A percentile compares a stretch with the other conserved stretches of the same genome.
phyloP scores from a whole-genome alignment of 2,888 invertebrate genomes.

The Anodontia alba region DNA sequence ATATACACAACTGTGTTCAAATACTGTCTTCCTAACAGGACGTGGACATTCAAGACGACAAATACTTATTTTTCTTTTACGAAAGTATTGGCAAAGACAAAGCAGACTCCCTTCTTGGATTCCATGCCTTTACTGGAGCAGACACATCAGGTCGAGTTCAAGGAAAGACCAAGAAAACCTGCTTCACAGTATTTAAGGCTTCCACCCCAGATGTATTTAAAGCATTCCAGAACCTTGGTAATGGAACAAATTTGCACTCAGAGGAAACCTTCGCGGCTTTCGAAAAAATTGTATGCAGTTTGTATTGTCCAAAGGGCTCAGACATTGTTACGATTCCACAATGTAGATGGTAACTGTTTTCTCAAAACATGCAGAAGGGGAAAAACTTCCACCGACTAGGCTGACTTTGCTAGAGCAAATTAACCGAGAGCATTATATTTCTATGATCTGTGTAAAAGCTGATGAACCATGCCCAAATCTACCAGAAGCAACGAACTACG shows the following conservation, averaged over 20 bases:
- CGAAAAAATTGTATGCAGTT: background rate
- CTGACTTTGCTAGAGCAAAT: background rate
- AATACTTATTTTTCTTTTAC: background rate
- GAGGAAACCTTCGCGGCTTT: background rate
- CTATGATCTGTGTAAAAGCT: constrained; percentile 10
- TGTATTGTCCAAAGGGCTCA: constrained; percentile 13
- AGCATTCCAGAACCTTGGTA: background rate
- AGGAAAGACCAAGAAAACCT: background rate
- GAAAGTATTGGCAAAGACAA: background rate
- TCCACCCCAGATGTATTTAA: background rate
- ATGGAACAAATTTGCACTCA: background rate
- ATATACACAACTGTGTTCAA: constrained; percentile 5
- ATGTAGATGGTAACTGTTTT: constrained; percentile 4
- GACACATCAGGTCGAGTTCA: constrained; percentile 4
- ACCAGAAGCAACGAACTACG: constrained; percentile 1
- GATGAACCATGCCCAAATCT: background rate
- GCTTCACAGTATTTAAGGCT: background rate
- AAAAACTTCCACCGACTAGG: background rate
- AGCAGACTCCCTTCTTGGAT: background rate
- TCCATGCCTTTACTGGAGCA: constrained; percentile 1
- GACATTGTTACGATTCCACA: background rate
- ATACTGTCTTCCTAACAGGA: constrained; percentile 8
- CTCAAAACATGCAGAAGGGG: constrained; percentile 1
- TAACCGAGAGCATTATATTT: background rate
- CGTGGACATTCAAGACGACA: background rate